Conservation (phyloP, 2,113 vertebrate species). For the Arenaria interpres region DNA sequence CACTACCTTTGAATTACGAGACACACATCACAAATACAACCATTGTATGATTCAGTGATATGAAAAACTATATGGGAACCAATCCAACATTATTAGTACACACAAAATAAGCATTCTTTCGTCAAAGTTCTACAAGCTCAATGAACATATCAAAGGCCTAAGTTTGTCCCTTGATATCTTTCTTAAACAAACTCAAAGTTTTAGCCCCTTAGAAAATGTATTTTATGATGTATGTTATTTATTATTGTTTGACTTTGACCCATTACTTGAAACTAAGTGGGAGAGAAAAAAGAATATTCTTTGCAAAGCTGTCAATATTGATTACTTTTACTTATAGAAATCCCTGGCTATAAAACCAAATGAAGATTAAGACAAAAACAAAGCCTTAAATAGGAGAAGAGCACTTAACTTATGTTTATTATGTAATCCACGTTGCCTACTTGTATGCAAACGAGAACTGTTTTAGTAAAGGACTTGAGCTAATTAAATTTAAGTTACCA, state of each 20-base stretch:
- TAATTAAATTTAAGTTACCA: not conserved
- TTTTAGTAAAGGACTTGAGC: not conserved
- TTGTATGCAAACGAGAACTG: not conserved
- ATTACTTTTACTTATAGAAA: not conserved
- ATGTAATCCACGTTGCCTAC: not conserved
- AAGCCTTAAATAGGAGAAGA: not conserved
- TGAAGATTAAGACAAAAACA: not conserved
- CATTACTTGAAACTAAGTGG: not conserved
- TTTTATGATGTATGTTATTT: not conserved
- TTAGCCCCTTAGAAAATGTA: not conserved
- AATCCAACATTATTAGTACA: not conserved
- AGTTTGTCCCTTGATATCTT: conserved; percentile 23
- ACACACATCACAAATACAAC: not conserved
- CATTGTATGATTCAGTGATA: conserved; percentile 28
- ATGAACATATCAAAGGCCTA: conserved; percentile 45
- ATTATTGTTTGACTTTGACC: conserved; percentile 30
- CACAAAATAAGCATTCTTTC: conserved; percentile 26
- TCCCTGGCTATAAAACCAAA: not conserved
- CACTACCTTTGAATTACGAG: conserved; percentile 23
- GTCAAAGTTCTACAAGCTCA: not conserved
- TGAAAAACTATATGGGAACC: conserved; percentile 43
- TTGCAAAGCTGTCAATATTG: not conserved
- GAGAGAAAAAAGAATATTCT: not conserved
- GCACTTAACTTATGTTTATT: not conserved
- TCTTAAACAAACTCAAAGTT: conserved; percentile 24